These are phyloP conservation scores for Andrena cerasifolii DNA, from an alignment of 1,140 invertebrate species.

Conservation along the genomic window DNA sequence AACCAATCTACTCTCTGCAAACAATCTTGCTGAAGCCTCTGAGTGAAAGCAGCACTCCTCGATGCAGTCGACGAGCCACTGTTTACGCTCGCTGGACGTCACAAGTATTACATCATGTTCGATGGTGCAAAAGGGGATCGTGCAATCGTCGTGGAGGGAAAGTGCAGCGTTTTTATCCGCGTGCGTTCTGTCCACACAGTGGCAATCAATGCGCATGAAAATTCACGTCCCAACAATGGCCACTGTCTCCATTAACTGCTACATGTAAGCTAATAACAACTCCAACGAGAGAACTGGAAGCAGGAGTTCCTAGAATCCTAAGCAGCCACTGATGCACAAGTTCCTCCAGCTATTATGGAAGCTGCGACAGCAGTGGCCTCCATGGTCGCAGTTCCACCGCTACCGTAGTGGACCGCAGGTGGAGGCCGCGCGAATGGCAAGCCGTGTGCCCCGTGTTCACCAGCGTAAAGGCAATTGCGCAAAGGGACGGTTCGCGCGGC, in stretches of 20 bases:
- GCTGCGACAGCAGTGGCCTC: no score
- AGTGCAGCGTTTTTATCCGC: not conserved
- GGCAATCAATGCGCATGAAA: no score
- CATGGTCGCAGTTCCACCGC: not conserved
- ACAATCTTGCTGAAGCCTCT: slow-evolving; percentile 16
- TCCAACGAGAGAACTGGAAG: no score
- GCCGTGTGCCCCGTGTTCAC: slow-evolving; percentile 12
- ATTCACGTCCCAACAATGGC: not conserved
- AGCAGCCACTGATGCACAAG: no score
- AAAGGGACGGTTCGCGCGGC: slow-evolving; percentile 38
- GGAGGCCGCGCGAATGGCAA: slow-evolving; percentile 1
- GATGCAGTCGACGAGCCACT: not conserved
- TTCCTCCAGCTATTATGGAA: no score
- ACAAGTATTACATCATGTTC: slow-evolving; percentile 45
- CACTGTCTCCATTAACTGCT: no score
- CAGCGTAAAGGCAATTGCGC: slow-evolving; percentile 33
- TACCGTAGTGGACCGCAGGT: not conserved
- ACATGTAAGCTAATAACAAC: no score
- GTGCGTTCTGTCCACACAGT: not conserved
- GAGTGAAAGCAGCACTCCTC: slow-evolving; percentile 45
- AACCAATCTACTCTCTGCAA: not conserved
- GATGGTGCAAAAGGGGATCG: not conserved
- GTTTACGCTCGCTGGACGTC: slow-evolving; percentile 1
- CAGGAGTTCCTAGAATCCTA: no score
- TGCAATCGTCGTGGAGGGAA: slow-evolving; percentile 26